Base-by-base conservation (phyloP, 2,888 invertebrate species). In the Calameuta pallipes region DNA sequence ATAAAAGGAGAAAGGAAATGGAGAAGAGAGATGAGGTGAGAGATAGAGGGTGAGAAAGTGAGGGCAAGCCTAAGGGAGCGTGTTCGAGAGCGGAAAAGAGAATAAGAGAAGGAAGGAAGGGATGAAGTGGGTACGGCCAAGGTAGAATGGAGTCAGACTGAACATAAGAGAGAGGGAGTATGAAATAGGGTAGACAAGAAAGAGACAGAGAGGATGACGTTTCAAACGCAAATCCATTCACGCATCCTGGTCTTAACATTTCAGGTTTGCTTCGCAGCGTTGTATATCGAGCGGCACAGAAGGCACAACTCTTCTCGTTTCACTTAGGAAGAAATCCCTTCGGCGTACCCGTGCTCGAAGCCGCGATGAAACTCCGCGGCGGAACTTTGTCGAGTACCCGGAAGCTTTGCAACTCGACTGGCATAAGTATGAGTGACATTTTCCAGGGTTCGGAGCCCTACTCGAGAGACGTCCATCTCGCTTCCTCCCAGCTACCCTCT, bases 1-100 rank as follows among this genome's bases (percentile, higher is more conserved):
- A 77, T 34, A 74, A 75, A 74, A 12, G 36, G 75, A 76, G 75
- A 37, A 37, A 35, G 34, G 30, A 70, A 76, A 36, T 34, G 11
- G 69, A 73, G 37, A 56, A 37, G 37, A 70, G 71, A 75, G 69
- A 69, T 1, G 41, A 37, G 23, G 56, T 23, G 12, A 13, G 37
- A 3, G 37, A 3, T 37, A 37, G 69, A 68, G 68, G 75, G 68
- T 11, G 36, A 74, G 56, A 56, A 56, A 56, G 56, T 23, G 23
- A 56, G 56, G 23, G 56, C 56, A 9, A 56, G 56, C 23, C 56
- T 56, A 56, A 56, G 23, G 56, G 23, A 56, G 56, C 56, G 56
- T 56, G 56, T 9, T 56, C 36, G 73, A 71, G 34, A 71, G 73
- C 33, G 73, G 30, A 71, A 71, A 34, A 71, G 34, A 30, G 73